phyloP scores from a whole-genome alignment of 2,888 invertebrate genomes.

The Mimachlamys varia region DNA sequence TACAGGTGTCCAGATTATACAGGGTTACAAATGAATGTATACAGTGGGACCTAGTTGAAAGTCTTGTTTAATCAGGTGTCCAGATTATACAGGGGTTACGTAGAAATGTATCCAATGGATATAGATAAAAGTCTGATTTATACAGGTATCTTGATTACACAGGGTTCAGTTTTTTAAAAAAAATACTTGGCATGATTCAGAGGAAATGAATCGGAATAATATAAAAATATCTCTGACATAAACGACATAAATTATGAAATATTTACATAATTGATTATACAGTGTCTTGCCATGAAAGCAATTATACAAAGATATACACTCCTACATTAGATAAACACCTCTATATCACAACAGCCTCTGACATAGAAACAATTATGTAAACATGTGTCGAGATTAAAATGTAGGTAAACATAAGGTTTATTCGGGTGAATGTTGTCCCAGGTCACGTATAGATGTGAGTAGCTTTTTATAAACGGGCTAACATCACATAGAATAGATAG shows the following conservation, averaged over 20 bases:
- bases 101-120: neutral
- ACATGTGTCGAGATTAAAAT: neutral
- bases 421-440: neutral
- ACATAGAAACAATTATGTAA: neutral
- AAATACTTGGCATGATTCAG: neutral
- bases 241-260: neutral
- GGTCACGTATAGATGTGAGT: slow-evolving; percentile 3
- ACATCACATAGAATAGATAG: neutral
- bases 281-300: neutral
- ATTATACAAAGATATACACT: neutral
- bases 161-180: neutral
- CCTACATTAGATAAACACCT: neutral
- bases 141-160: neutral
- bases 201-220: neutral
- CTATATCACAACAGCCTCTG: neutral
- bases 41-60: neutral
- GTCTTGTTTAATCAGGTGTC: slow-evolving; percentile 7
- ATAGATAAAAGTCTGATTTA: neutral
- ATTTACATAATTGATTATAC: neutral
- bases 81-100: slow-evolving; percentile 13
- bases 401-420: neutral
- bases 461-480: neutral
- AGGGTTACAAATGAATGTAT: neutral
- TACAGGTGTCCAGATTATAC: neutral
- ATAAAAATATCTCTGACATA: neutral